Conservation (phyloP, 2,888 invertebrate genomes). For the Pristionchus maxplancki region DNA sequence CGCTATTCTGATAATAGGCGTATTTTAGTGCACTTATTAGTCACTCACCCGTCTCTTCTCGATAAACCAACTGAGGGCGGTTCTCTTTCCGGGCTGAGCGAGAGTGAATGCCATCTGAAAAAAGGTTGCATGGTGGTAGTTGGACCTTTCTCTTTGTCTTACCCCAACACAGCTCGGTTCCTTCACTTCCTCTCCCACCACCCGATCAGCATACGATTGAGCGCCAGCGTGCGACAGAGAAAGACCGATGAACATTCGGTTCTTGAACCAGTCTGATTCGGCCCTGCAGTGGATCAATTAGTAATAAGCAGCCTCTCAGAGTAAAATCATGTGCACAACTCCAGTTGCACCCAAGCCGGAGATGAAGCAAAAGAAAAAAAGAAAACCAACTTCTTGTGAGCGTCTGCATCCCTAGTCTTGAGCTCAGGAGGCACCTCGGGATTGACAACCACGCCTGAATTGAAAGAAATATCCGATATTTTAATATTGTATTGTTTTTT, state of each 20-base stretch:
- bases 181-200: conserved; percentile 50
- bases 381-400: neutral
- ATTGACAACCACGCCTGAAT: neutral
- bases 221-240: conserved; percentile 59
- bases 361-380: no score
- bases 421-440: neutral
- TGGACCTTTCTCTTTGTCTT: neutral
- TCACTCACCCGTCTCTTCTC: conserved; percentile 1
- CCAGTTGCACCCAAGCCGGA: no score
- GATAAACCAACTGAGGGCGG: conserved; percentile 51
- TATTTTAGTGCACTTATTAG: neutral
- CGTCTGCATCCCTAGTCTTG: neutral
- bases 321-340: no score
- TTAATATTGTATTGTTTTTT: no score
- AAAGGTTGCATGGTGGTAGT: no score
- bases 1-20: no score
- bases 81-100: neutral
- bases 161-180: conserved; percentile 63
- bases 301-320: no score
- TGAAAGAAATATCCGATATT: no score
- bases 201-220: conserved; percentile 55
- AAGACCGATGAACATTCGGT: conserved; percentile 60
- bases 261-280: neutral
- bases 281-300: no score
- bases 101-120: conserved; percentile 52